Percentiles rank a stretch among this genome's conserved stretches.
Conservation (phyloP, 2,888 invertebrate species). For the Cryptosula pallasiana region DNA sequence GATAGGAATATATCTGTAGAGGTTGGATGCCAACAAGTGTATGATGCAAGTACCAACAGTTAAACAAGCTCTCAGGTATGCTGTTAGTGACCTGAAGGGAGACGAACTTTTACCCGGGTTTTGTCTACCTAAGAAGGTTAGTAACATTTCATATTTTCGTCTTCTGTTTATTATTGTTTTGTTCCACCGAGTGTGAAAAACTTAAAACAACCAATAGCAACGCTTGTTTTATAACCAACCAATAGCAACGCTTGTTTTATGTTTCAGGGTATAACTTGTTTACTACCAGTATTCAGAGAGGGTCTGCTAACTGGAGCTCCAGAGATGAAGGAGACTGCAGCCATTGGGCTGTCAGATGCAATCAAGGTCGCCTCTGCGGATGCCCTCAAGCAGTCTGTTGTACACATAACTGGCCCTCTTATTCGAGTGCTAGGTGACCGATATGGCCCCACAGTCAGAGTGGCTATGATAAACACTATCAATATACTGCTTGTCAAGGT, state of each 20-base stretch:
- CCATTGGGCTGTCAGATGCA: constrained; percentile 79
- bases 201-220: too few species aligned
- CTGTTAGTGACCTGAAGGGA: constrained; percentile 77
- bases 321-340: constrained; percentile 91
- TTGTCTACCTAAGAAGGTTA: constrained; percentile 71
- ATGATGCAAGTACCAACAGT: constrained; percentile 82
- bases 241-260: too few species aligned
- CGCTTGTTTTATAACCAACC: too few species aligned
- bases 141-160: too few species aligned
- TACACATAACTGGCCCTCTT: constrained; percentile 93
- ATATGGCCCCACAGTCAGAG: constrained; percentile 88
- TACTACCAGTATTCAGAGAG: constrained; percentile 91
- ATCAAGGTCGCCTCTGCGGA: constrained; percentile 77
- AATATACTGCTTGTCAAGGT: constrained; percentile 87
- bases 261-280: constrained; percentile 76
- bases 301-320: constrained; percentile 90
- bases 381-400: constrained; percentile 88
- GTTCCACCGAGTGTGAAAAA: too few species aligned
- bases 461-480: constrained; percentile 88
- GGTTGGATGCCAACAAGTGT: constrained; percentile 76
- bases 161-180: too few species aligned
- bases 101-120: constrained; percentile 74
- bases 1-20: constrained; percentile 58
- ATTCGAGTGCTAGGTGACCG: constrained; percentile 95
- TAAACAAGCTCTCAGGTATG: constrained; percentile 85